Percentiles rank a stretch among this genome's conserved stretches.
phyloP scores from a whole-genome alignment of 2,888 invertebrate genomes.

The Myopa tessellatipennis region DNA sequence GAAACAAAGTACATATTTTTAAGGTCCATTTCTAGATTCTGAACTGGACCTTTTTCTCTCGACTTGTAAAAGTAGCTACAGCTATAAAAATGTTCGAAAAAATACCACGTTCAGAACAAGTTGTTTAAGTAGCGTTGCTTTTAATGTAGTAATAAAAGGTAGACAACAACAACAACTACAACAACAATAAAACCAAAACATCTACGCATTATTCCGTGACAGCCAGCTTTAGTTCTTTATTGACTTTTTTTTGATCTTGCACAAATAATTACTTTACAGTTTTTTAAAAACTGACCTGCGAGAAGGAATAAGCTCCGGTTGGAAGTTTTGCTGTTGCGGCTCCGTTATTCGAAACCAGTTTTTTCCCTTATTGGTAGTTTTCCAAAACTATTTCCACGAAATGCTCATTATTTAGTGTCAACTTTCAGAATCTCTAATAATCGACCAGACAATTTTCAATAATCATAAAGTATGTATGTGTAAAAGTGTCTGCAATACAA shows the following conservation, averaged over 20 bases:
- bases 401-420: too few relatives aligned
- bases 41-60: background rate
- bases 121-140: background rate
- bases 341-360: slow-evolving; percentile 21
- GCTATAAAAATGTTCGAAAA: background rate
- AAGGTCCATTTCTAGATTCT: background rate
- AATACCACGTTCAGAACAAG: background rate
- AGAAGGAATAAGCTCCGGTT: background rate
- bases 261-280: too few relatives aligned
- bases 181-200: too few relatives aligned
- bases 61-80: background rate
- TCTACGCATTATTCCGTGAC: too few relatives aligned
- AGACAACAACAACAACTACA: background rate
- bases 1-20: background rate
- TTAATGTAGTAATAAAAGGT: background rate
- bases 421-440: too few relatives aligned
- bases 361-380: background rate
- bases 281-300: background rate
- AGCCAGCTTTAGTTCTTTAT: too few relatives aligned
- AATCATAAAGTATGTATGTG: too few relatives aligned
- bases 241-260: too few relatives aligned
- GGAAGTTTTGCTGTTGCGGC: background rate
- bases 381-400: background rate
- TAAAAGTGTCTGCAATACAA: too few relatives aligned
- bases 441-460: too few relatives aligned